Percentiles rank a stretch among this genome's conserved stretches.
Conservation (phyloP, 2,888 invertebrate species). For the Lutraria lutraria region DNA sequence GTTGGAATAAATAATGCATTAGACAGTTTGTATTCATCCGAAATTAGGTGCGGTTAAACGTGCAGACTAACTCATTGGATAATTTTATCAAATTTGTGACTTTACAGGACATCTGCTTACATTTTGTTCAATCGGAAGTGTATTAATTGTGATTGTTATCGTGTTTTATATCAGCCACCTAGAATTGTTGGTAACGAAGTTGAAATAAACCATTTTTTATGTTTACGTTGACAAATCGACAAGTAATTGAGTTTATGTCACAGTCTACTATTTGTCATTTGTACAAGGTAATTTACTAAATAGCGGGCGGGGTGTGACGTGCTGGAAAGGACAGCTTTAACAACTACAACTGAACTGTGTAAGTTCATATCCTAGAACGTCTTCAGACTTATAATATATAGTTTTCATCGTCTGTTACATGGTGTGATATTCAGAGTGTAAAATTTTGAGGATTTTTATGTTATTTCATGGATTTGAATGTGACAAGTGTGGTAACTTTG, state of each 20-base stretch:
- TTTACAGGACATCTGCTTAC: not conserved
- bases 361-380: not conserved
- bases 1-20: not conserved
- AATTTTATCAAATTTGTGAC: not conserved
- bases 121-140: not conserved
- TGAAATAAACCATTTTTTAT: not conserved
- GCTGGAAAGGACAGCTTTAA: not conserved
- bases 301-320: constrained; percentile 24
- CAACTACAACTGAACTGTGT: not conserved
- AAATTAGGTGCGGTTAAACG: not conserved
- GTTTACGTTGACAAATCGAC: not conserved
- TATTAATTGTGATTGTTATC: not conserved
- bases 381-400: not conserved
- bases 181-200: not conserved
- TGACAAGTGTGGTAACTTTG: not conserved
- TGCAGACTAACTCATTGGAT: not conserved
- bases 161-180: not conserved
- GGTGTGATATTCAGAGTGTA: not conserved
- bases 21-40: not conserved
- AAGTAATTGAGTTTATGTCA: not conserved
- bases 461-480: not conserved
- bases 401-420: not conserved
- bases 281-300: not conserved
- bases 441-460: not conserved
- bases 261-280: constrained; percentile 7